Evolutionary conservation across 2,113 vertebrate genomes (phyloP), one percentile per base, ranked within the genome.

Genomic region (Osmerus mordax): DNA sequence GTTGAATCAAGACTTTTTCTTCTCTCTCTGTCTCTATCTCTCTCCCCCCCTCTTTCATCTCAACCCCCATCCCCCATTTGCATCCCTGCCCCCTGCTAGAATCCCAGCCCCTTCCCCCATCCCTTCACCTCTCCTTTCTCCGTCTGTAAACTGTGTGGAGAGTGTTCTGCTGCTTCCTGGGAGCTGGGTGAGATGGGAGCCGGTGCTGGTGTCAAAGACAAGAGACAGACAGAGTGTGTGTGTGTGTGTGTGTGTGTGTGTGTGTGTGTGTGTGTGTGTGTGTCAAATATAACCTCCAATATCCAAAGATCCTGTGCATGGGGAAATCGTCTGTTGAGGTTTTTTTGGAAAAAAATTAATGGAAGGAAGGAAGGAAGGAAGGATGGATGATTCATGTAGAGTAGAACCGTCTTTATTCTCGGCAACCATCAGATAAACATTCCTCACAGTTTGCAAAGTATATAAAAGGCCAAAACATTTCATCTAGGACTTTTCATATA

Each of bases 371-470:
- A 47, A 47, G 41, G 21, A 23, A 23, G 23, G 41, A 47, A 47
- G 41, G 41, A 47, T 1, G 41, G 41, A 47, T 47, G 41, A 47
- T 47, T 47, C 1, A 47, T 47, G 41, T 9, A 47, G 41, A 47
- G 74, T 89, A 84, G 84, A 89, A 89, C 81, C 87, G 84, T 88
- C 81, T 83, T 65, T 85, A 90, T 92, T 91, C 85, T 87, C 83
- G 85, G 82, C 75, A 81, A 90, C 89, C 85, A 78, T 47, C 41
- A 89, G 89, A 87, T 87, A 67, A 90, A 86, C 90, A 91, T 81
- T 88, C 84, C 81, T 89, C 82, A 79, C 73, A 85, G 73, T 81
- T 89, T 85, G 74, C 72, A 78, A 81, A 77, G 73, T 84, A 47
- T 88, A 88, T 83, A 89, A 90, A 90, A 90, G 74, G 84, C 81